A percentile compares a stretch with the other conserved stretches of the same genome.
phyloP scores from a whole-genome alignment of 2,113 vertebrate species.

The Aegotheles bennettii region DNA sequence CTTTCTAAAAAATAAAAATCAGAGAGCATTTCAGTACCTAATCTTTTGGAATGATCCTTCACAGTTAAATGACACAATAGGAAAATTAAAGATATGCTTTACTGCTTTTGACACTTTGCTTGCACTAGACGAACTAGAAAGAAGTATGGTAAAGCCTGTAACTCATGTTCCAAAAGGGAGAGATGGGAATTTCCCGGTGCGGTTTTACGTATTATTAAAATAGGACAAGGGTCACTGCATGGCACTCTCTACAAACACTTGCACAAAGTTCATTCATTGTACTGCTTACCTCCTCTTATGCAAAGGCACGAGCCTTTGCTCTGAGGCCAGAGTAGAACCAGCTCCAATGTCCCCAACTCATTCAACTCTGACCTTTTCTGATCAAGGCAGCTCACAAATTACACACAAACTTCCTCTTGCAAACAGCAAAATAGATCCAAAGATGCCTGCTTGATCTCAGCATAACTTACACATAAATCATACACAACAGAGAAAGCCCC shows the following conservation, averaged over 20 bases:
- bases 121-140: background rate
- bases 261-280: background rate
- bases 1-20: background rate
- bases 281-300: background rate
- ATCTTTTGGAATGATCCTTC: background rate
- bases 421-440: background rate
- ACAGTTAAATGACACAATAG: background rate
- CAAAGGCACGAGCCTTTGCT: background rate
- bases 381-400: background rate
- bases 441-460: background rate
- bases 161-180: background rate
- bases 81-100: background rate
- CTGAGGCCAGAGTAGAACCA: background rate
- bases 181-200: background rate
- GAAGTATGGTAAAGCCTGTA: background rate
- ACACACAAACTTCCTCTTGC: background rate
- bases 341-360: background rate
- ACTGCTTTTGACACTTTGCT: background rate
- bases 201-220: background rate
- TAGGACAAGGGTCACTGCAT: background rate
- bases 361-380: background rate
- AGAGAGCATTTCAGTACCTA: background rate
- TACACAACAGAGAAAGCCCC: background rate
- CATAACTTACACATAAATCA: background rate
- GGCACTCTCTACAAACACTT: background rate